Evolutionary conservation across 2,113 vertebrate species (phyloP), one percentile per base, ranked within the genome.

Genomic region (Australoheros scitulus): DNA sequence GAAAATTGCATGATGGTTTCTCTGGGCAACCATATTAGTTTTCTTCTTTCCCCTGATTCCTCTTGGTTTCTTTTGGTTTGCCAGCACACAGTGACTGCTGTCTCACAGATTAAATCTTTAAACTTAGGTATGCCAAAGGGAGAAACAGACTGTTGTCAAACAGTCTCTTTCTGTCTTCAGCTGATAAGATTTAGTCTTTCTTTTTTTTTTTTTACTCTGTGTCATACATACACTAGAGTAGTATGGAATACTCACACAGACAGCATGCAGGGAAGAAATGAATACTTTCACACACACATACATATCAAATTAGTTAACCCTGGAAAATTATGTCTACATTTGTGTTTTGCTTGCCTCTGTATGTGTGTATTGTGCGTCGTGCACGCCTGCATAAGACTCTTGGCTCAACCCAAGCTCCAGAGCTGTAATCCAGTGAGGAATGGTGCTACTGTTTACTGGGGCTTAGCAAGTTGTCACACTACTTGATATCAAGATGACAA

Each of bases 341-440:
- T 76, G 24, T 80, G 43, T 78, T 85, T 52, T 79, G 26, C 50
- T 18, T 80, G 34, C 34, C 17, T 77, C 47, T 47, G 74, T 58
- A 41, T 83, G 11, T 36, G 59, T 82, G 41, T 77, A 32, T 76
- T 72, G 29, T 79, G 57, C 80, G 32, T 14, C 63, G 65, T 59
- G 70, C 38, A 76, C 72, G 72, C 47, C 18, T 79, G 20, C 64
- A 82, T 65, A 74, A 36, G 8, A 64, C 32, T 68, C 58, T 80
- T 43, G 64, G 77, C 77, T 76, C 60, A 81, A 58, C 7, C 61
- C n/a, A 77, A 36, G 84, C 76, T 65, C 18, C 72, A 50, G 64
- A 76, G 47, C 68, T 76, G 60, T 85, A 82, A 90, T 88, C 86
- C 86, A 85, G 29, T 11, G 36, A 86, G 87, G 85, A 92, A 89